Evolutionary conservation across 2,797 vertebrate species (phyloP).

Genomic region (Mallotus villosus): DNA sequence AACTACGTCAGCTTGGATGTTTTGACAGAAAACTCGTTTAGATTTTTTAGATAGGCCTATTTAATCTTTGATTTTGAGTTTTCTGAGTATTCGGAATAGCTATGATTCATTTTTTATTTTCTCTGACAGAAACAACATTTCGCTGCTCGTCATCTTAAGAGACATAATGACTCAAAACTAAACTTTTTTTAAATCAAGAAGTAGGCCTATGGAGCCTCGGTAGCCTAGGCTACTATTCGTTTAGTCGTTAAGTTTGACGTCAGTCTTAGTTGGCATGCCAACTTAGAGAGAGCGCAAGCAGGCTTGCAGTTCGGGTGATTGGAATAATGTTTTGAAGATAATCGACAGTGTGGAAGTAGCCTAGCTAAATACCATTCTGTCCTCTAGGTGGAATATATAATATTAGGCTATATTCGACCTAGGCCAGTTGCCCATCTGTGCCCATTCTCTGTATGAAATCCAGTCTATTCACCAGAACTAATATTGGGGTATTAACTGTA

Average conservation of each 20-base stretch:
- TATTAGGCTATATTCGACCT: too few species aligned
- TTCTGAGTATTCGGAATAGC: background rate
- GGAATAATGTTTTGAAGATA: background rate
- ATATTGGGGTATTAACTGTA: background rate
- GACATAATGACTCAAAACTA: too few species aligned
- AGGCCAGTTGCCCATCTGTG: too few species aligned
- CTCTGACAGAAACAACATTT: background rate
- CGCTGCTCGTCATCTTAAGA: background rate
- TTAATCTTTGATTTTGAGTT: background rate
- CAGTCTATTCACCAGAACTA: background rate
- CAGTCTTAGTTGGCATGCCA: slow-evolving; percentile 62
- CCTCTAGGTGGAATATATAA: too few species aligned
- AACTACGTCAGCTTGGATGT: too few species aligned
- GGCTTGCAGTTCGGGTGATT: background rate
- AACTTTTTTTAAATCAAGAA: too few species aligned
- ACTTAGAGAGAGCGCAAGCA: slow-evolving; percentile 33
- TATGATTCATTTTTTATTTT: background rate
- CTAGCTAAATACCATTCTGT: background rate
- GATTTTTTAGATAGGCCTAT: background rate
- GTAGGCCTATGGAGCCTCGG: too few species aligned
- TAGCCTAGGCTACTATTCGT: too few species aligned
- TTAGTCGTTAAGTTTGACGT: slow-evolving; percentile 38
- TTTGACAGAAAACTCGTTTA: too few species aligned
- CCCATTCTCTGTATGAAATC: too few species aligned
- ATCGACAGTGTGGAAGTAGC: background rate